phyloP scores from a whole-genome alignment of 2,888 invertebrate species.

The Malachius bipustulatus region DNA sequence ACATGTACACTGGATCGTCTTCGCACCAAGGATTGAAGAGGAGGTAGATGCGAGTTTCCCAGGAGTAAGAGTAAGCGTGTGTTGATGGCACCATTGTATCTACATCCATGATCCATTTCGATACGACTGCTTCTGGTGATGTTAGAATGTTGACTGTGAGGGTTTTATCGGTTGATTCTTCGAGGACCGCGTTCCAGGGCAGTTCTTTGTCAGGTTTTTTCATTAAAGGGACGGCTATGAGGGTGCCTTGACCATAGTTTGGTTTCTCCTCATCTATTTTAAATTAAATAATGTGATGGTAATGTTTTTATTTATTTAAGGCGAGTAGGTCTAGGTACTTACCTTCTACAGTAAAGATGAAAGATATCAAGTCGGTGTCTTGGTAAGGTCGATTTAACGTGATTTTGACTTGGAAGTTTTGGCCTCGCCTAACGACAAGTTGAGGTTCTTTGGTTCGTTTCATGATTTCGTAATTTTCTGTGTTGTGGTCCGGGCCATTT shows the following conservation, averaged over 20 bases:
- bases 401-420: constrained; percentile 63
- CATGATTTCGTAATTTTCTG: constrained; percentile 67
- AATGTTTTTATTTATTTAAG: background rate
- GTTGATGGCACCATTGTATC: constrained; percentile 62
- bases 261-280: constrained; percentile 59
- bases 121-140: constrained; percentile 60
- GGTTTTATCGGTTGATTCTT: constrained; percentile 50
- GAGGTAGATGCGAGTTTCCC: constrained; percentile 65
- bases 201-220: constrained; percentile 49
- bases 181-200: constrained; percentile 64
- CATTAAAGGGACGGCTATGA: constrained; percentile 62
- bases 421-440: constrained; percentile 72
- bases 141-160: constrained; percentile 56
- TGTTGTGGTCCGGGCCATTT: constrained; percentile 68
- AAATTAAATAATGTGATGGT: constrained; percentile 8
- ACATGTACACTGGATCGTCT: constrained; percentile 54
- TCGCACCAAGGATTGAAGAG: constrained; percentile 86
- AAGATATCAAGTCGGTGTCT: constrained; percentile 66
- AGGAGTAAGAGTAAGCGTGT: constrained; percentile 63
- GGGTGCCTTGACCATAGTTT: constrained; percentile 67
- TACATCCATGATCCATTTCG: constrained; percentile 73
- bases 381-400: constrained; percentile 64
- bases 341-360: constrained; percentile 72
- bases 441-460: constrained; percentile 42
- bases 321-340: constrained; percentile 18